A percentile compares a stretch with the other conserved stretches of the same genome.
phyloP scores from a whole-genome alignment of 2,113 vertebrate species.

The Herpetotheres cachinnans region DNA sequence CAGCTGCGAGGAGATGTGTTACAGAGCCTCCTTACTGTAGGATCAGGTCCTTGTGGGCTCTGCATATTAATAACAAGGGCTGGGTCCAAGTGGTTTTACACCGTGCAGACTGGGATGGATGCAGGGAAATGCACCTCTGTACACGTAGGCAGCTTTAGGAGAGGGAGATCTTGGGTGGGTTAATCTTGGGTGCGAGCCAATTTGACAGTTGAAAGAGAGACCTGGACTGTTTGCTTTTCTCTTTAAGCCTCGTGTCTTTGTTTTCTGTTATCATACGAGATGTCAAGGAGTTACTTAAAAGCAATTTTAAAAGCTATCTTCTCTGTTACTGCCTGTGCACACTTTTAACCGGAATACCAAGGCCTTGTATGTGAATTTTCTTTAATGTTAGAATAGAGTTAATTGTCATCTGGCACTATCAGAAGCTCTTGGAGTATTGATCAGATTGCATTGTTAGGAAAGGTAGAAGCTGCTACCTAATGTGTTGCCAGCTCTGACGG shows the following conservation, averaged over 20 bases:
- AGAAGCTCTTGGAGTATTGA: background rate
- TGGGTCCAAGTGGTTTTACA: background rate
- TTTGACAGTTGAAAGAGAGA: background rate
- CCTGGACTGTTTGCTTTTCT: background rate
- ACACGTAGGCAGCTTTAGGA: background rate
- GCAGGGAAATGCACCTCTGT: background rate
- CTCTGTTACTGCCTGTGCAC: background rate
- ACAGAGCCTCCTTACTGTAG: background rate
- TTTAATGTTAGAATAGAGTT: background rate
- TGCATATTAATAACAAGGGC: background rate
- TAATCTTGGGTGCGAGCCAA: background rate
- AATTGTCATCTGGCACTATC: background rate
- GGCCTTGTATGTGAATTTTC: background rate
- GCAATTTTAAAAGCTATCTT: background rate
- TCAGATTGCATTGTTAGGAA: constrained; percentile 1
- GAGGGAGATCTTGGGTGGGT: background rate
- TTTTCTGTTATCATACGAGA: background rate
- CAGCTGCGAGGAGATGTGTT: background rate
- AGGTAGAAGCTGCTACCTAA: background rate
- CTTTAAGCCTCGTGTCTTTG: background rate
- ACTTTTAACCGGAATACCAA: background rate
- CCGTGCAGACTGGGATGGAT: background rate
- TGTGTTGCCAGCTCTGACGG: background rate
- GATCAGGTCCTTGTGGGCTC: background rate
- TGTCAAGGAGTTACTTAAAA: background rate